Conservation (phyloP, 2,888 invertebrate genomes). For the Lycocerus yunnanus region DNA sequence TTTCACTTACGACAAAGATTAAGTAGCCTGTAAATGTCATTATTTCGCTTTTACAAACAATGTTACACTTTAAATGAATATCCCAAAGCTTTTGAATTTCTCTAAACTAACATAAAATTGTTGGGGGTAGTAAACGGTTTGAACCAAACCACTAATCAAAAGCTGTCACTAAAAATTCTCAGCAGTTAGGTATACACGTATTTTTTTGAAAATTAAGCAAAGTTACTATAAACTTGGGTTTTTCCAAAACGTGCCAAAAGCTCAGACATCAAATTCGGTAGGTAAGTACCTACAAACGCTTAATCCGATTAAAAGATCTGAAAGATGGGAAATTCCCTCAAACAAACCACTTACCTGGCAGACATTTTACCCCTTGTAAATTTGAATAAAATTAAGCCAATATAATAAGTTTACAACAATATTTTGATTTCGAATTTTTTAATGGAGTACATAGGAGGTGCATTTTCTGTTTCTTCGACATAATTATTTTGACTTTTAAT, state of each 20-base stretch:
- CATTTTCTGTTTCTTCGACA: too few species aligned
- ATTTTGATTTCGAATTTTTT: too few species aligned
- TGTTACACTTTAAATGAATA: slow-evolving; percentile 4
- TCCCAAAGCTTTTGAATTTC: neutral
- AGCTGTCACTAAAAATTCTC: neutral
- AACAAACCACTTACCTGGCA: neutral
- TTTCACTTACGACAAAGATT: slow-evolving; percentile 15
- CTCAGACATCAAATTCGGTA: neutral
- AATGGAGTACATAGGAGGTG: too few species aligned
- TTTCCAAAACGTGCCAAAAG: neutral
- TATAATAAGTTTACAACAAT: too few species aligned
- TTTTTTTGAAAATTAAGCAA: neutral
- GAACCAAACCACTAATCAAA: neutral
- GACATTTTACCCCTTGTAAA: neutral
- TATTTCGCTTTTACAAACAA: slow-evolving; percentile 19
- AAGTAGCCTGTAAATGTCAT: slow-evolving; percentile 20
- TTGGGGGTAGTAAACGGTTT: neutral
- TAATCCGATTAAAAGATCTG: neutral
- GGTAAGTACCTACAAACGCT: neutral
- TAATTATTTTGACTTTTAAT: too few species aligned
- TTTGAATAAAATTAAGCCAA: neutral
- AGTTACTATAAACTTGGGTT: neutral
- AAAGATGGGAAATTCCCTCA: neutral
- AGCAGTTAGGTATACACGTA: neutral
- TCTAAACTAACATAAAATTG: neutral